Conservation (phyloP, 2,113 vertebrate species). For the Ctenomys sociabilis region DNA sequence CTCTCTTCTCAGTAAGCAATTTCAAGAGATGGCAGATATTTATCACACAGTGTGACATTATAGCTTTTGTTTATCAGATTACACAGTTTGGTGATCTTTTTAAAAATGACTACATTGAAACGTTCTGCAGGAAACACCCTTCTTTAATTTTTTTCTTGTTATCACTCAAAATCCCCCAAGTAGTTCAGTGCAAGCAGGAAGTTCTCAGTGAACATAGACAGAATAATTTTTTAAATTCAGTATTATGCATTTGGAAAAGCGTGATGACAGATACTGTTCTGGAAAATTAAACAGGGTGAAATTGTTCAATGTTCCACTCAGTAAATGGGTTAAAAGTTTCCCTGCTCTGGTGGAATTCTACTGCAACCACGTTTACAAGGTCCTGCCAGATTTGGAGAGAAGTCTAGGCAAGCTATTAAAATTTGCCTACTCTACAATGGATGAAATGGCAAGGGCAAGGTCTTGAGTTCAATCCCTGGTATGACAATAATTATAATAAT, state of each 20-base stretch:
- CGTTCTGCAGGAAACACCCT: neutral
- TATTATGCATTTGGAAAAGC: neutral
- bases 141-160: neutral
- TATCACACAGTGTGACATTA: neutral
- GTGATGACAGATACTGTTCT: neutral
- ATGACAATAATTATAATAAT: no score
- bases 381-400: slow-evolving; percentile 20
- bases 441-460: neutral
- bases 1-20: slow-evolving; percentile 24
- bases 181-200: neutral
- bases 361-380: neutral
- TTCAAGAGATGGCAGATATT: neutral
- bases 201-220: neutral
- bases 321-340: neutral
- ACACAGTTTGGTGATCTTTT: neutral
- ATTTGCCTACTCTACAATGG: neutral
- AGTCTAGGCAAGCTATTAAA: neutral
- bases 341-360: neutral
- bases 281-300: slow-evolving; percentile 1
- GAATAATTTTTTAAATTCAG: neutral
- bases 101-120: neutral
- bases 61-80: slow-evolving; percentile 42
- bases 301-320: slow-evolving; percentile 13
- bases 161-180: neutral
- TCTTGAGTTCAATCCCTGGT: no score